Conservation (phyloP, 2,113 vertebrate species). For the Lepus europaeus region DNA sequence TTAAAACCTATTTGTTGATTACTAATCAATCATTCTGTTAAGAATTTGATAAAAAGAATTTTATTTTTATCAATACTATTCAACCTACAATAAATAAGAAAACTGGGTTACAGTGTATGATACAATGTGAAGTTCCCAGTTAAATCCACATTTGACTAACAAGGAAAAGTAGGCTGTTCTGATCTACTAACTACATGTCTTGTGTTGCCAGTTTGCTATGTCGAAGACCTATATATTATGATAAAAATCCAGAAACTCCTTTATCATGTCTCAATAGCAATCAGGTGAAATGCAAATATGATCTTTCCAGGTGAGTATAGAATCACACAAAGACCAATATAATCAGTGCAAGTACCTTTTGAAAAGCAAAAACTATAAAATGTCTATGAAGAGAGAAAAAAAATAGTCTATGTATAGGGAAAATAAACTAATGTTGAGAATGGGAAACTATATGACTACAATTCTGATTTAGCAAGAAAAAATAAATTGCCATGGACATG, state of each 20-base stretch:
- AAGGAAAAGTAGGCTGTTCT: neutral
- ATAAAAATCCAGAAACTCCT: neutral
- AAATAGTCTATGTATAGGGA: neutral
- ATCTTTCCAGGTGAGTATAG: neutral
- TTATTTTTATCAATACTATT: conserved; percentile 42
- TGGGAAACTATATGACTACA: neutral
- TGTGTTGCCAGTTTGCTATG: neutral
- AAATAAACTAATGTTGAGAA: neutral
- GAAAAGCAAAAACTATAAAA: neutral
- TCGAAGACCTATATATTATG: neutral
- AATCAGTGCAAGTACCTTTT: neutral
- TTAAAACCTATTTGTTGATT: neutral
- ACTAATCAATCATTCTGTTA: conserved; percentile 19
- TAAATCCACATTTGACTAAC: conserved; percentile 44
- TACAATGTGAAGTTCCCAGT: neutral
- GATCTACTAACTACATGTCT: neutral
- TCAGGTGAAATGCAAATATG: neutral
- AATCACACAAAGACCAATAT: neutral
- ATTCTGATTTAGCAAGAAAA: conserved; percentile 13
- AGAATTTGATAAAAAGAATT: conserved; percentile 33
- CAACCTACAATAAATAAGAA: conserved; percentile 18
- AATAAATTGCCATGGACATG: neutral
- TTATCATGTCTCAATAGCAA: neutral
- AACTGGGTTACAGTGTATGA: neutral
- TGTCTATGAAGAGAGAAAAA: neutral